Conservation (phyloP, 2,113 vertebrate species). For the Syngnathus floridae region DNA sequence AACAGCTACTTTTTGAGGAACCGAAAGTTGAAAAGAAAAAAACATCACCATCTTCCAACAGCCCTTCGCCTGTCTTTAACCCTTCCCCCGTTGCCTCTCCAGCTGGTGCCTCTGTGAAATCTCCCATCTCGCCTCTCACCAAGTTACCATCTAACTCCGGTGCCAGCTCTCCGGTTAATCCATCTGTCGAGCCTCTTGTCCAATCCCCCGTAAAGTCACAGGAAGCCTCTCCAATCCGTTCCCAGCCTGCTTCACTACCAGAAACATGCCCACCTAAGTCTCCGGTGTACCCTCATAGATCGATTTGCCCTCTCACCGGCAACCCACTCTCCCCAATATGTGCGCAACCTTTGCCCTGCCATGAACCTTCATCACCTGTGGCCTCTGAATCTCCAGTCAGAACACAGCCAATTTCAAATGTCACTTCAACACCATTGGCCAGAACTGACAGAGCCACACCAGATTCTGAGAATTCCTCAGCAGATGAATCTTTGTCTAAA, state of each 20-base stretch:
- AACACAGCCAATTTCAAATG: slow-evolving; percentile 79
- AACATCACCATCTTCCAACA: slow-evolving; percentile 38
- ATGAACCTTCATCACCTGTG: slow-evolving; percentile 74
- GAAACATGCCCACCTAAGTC: slow-evolving; percentile 68
- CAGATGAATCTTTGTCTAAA: slow-evolving; percentile 72
- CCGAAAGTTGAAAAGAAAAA: slow-evolving; percentile 38
- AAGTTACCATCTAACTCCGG: slow-evolving; percentile 21
- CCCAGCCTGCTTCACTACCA: slow-evolving; percentile 74
- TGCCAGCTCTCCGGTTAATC: slow-evolving; percentile 23
- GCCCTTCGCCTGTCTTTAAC: slow-evolving; percentile 32
- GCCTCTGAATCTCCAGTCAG: slow-evolving; percentile 80
- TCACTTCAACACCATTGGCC: slow-evolving; percentile 79
- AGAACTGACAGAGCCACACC: slow-evolving; percentile 57
- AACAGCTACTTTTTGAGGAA: slow-evolving; percentile 64
- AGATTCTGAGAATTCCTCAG: slow-evolving; percentile 59
- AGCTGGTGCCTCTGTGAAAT: slow-evolving; percentile 22
- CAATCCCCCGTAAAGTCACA: slow-evolving; percentile 27
- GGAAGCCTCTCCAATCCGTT: slow-evolving; percentile 68
- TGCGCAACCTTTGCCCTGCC: slow-evolving; percentile 80
- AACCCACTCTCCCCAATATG: slow-evolving; percentile 81
- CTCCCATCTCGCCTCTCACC: slow-evolving; percentile 27
- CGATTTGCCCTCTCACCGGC: slow-evolving; percentile 56
- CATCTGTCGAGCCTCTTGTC: slow-evolving; percentile 8
- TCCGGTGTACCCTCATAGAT: slow-evolving; percentile 57
- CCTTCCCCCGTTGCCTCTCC: slow-evolving; percentile 38